Evolutionary conservation across 2,888 invertebrate genomes (phyloP), one percentile per base, ranked within the genome.

Genomic region (Tuta absoluta): DNA sequence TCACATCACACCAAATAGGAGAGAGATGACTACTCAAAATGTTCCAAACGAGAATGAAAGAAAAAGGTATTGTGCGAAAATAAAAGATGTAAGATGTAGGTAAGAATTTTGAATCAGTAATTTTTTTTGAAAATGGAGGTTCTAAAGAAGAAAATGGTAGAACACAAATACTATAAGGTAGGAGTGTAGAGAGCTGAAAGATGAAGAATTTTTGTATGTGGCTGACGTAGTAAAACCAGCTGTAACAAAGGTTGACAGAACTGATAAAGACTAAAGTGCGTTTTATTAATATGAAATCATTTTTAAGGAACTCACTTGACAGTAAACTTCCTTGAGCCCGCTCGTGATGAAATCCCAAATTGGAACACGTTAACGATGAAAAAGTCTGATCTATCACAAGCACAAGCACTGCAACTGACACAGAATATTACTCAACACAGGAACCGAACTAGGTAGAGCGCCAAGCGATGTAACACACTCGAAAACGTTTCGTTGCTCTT

Each of bases 301-400:
- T 33, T 28, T 5, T n/a, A n/a, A 23, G 53, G 68, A 78, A 89
- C 91, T 89, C 79, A 91, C 91, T 87, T 87, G 90, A 81, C 91
- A 84, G 85, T 91, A 91, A 81, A 91, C 79, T 89, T 90, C 90
- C 89, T 91, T 91, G 79, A 91, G 86, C 89, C 91, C 91, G 88
- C 89, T 91, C 91, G 91, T 91, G 91, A 80, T 91, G 91, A 91
- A 91, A 89, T 91, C 89, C 89, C 76, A 86, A 89, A 84, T 82
- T 85, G 87, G 84, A 86, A 87, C 90, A 89, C 87, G 87, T 86
- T 86, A 82, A 75, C 89, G 82, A 89, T 82, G 83, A 89, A 90
- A 89, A 86, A 79, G 86, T 88, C 81, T 71, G 84, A 85, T 84
- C 85, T 87, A 89, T 85, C 87, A 87, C 87, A 87, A 88, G 83